Evolutionary conservation across 2,888 invertebrate species (phyloP).

Genomic region (Ariolimax columbianus): DNA sequence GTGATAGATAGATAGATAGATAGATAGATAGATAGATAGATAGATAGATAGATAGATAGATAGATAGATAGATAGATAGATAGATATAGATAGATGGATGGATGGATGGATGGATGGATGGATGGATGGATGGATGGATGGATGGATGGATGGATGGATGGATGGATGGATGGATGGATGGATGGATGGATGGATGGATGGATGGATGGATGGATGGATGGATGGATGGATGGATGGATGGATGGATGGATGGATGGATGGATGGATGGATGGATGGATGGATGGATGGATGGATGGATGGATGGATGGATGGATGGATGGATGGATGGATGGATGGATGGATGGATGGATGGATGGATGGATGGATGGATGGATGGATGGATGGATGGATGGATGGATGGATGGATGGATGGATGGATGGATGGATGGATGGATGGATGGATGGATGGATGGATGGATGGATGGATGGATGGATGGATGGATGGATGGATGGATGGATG

Average conservation of each 20-base stretch:
- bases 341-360: constrained; percentile 9
- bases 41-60: background rate
- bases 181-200: background rate
- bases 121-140: constrained; percentile 10
- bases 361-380: constrained; percentile 10
- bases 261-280: constrained; percentile 13
- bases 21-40: background rate
- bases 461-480: background rate
- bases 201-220: background rate
- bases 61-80: background rate
- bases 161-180: background rate
- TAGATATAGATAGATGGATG: background rate
- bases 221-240: constrained; percentile 3
- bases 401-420: background rate
- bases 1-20: background rate
- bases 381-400: constrained; percentile 15
- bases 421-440: background rate
- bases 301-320: background rate
- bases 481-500: background rate
- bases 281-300: background rate
- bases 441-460: background rate
- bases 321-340: constrained; percentile 13
- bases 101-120: constrained; percentile 13
- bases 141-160: background rate
- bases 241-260: constrained; percentile 13